Evolutionary conservation across 2,797 vertebrate species (phyloP).

Genomic region (Acanthurus lineatus): DNA sequence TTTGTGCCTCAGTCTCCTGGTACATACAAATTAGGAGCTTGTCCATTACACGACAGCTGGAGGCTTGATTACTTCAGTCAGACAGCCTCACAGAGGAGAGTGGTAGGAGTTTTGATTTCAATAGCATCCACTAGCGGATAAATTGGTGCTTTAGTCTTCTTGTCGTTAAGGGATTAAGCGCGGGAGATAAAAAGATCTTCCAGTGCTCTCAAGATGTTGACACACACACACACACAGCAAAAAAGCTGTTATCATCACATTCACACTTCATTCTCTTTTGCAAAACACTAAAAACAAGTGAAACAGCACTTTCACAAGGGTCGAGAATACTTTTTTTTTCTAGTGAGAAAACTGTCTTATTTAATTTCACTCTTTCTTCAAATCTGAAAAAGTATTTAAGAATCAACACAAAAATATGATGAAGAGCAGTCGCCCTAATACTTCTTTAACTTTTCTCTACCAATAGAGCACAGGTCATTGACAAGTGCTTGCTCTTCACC

Average conservation of each 20-base stretch:
- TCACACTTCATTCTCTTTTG: conserved; percentile 12
- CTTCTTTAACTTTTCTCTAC: too few relatives aligned
- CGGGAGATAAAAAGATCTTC: conserved; percentile 1
- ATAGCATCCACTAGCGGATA: conserved; percentile 22
- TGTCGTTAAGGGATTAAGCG: conserved; percentile 31
- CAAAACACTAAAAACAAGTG: conserved; percentile 17
- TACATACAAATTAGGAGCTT: conserved; percentile 36
- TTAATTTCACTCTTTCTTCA: background rate
- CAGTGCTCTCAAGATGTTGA: conserved; percentile 16
- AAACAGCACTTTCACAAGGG: background rate
- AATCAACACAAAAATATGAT: background rate
- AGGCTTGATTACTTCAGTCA: conserved; percentile 45
- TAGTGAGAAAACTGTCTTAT: background rate
- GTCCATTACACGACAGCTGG: conserved; percentile 35
- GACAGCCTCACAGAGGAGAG: conserved; percentile 10
- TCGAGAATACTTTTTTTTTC: background rate
- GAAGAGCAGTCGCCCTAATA: background rate
- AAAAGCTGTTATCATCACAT: conserved; percentile 16
- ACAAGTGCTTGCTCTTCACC: too few relatives aligned
- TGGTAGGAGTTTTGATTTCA: conserved; percentile 33
- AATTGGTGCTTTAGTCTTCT: conserved; percentile 26
- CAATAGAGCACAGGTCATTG: too few relatives aligned
- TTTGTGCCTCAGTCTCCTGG: conserved; percentile 35
- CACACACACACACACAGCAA: background rate
- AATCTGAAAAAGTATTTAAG: background rate